Evolutionary conservation across 2,113 vertebrate genomes (phyloP).

Genomic region (Catharus minimus): DNA sequence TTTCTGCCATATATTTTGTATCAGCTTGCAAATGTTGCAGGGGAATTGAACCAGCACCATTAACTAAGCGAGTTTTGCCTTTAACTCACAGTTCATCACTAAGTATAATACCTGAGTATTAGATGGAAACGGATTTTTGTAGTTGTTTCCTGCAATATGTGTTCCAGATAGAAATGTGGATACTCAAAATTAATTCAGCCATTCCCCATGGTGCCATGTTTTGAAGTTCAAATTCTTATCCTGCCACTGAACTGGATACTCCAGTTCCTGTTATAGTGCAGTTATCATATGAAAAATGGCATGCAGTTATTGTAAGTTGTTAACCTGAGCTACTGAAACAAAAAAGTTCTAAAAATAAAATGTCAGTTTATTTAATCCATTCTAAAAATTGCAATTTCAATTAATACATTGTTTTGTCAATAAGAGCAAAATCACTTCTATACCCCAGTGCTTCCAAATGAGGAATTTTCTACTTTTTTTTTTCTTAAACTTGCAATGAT

Average conservation of each 20-base stretch:
- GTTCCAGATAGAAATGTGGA: background rate
- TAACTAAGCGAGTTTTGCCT: background rate
- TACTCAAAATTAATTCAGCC: background rate
- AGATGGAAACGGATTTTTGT: background rate
- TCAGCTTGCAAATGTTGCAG: accelerated
- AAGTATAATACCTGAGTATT: background rate
- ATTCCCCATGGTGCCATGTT: background rate
- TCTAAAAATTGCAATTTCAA: background rate
- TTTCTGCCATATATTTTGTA: background rate
- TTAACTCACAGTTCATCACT: background rate
- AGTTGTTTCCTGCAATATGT: background rate
- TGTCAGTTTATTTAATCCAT: background rate
- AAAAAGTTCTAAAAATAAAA: background rate
- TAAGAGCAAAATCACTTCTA: background rate
- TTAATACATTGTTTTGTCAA: background rate
- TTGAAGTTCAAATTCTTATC: background rate
- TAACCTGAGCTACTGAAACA: background rate
- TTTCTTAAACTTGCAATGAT: background rate
- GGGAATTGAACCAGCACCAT: background rate
- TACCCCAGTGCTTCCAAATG: background rate
- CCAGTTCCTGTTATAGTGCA: background rate
- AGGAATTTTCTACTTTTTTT: background rate
- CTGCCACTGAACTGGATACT: background rate
- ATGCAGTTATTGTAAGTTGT: background rate
- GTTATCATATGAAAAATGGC: background rate